Percentiles rank a stretch among this genome's conserved stretches.
phyloP scores from a whole-genome alignment of 2,113 vertebrate genomes.

The Craseonycteris thonglongyai region DNA sequence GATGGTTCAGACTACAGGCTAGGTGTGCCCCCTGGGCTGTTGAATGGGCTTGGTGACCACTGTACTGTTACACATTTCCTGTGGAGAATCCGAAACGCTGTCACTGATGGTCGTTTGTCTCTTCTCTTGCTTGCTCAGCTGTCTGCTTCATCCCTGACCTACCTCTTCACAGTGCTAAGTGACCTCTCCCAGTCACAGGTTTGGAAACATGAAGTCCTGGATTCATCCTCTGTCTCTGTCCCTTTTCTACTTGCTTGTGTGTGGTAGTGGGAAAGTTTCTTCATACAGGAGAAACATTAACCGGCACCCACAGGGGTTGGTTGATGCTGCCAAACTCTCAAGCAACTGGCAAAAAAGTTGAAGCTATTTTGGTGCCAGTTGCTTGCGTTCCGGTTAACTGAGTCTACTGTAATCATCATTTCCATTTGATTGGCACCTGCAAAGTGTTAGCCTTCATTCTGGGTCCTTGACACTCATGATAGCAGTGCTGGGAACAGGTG shows the following conservation, averaged over 20 bases:
- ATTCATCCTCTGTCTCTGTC: not conserved
- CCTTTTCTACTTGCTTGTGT: not conserved
- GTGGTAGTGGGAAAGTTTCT: not conserved
- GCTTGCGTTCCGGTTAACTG: too few relatives aligned
- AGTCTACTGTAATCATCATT: too few relatives aligned
- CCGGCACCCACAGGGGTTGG: too few relatives aligned
- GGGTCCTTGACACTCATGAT: not conserved
- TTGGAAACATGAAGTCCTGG: not conserved
- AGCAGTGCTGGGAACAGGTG: not conserved
- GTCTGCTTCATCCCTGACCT: too few relatives aligned
- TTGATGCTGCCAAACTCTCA: too few relatives aligned
- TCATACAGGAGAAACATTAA: too few relatives aligned
- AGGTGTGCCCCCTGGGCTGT: not conserved
- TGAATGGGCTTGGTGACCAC: not conserved
- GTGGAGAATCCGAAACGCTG: not conserved
- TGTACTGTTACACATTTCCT: not conserved
- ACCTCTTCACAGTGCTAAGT: not conserved
- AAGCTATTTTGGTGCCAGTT: too few relatives aligned
- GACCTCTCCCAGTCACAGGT: not conserved
- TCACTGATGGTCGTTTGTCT: too few relatives aligned
- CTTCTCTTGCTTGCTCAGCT: not conserved
- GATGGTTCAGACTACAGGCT: not conserved
- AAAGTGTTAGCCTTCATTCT: not conserved
- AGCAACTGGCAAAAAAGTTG: too few relatives aligned
- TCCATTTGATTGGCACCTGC: not conserved